Conservation (phyloP, 2,797 vertebrate genomes). For the Aphelocoma californica region DNA sequence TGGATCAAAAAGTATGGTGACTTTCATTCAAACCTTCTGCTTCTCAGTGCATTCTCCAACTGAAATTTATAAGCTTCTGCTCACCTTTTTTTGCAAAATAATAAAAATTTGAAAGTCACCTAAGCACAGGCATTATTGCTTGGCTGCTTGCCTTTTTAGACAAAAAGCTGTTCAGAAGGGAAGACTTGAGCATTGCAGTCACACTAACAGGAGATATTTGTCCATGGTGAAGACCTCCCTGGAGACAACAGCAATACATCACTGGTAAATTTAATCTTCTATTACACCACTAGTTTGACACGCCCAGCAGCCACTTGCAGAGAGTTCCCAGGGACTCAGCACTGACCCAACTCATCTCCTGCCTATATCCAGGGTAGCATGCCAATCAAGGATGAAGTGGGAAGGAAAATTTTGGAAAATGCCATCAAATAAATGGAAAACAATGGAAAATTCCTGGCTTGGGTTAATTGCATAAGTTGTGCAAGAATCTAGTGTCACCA, state of each 20-base stretch:
- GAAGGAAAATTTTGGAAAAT: constrained; percentile 2
- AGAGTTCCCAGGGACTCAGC: background rate
- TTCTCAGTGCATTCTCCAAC: background rate
- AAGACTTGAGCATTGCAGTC: background rate
- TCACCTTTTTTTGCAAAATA: background rate
- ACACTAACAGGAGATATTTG: background rate
- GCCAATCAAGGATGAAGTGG: background rate
- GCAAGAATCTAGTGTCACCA: background rate
- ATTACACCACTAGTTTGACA: background rate
- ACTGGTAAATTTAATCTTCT: background rate
- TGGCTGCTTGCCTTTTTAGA: background rate
- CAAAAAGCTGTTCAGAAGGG: background rate
- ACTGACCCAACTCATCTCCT: background rate
- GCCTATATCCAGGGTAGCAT: background rate
- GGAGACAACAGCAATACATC: background rate
- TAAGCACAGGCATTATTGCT: background rate
- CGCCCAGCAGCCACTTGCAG: background rate
- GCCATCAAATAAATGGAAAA: background rate
- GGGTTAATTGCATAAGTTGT: background rate
- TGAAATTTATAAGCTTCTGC: background rate
- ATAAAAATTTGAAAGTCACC: background rate
- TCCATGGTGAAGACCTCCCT: background rate
- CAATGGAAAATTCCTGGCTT: background rate
- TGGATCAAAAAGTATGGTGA: background rate
- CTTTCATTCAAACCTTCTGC: background rate